Base-by-base conservation (phyloP, 2,888 invertebrate species). In the Cerceris rybyensis region DNA sequence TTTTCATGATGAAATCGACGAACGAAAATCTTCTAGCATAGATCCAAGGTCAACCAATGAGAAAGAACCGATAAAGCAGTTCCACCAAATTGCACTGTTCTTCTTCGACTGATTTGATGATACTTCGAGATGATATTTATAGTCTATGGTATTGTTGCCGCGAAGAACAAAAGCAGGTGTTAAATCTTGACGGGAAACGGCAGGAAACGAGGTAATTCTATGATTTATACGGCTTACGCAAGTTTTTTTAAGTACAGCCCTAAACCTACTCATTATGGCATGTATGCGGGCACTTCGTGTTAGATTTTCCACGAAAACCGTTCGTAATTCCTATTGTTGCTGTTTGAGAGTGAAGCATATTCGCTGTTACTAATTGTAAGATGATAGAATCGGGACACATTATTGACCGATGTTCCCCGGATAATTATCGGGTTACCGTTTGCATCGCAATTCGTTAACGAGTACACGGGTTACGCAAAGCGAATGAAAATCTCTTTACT, bases 191-290 rank as follows among this genome's bases (percentile, higher is more conserved):
- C 72, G 63, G 7, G 6, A 16, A 49, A 13, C 57, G 41, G 49
- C 75, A 80, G 81, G 81, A 81, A 76, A 76, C 76, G 54, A 60
- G 81, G 70, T 81, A 81, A 81, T 81, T 57, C 49, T n/a, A 8
- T 4, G 66, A 67, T 67, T 65, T 49, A 42, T 11, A 8, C 0
- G 52, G 57, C 69, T 79, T 79, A 79, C 65, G 65, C 72, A 79
- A 79, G 65, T 0, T 16, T 6, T 14, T 28, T 43, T 67, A 68
- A 68, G 71, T 65, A 65, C 41, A 54, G 7, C 42, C 68, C 57
- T 57, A 68, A 52, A 50, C 72, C 43, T 13, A 6, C 50, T 63
- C 16, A 69, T 72, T 69, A 78, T 7, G 14, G 16, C 2, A 9
- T 16, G 14, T 8, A 8, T n/a, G 79, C 8, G 14, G n/a, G 2